Evolutionary conservation across 2,797 vertebrate species (phyloP).

Genomic region (Myotis findleyi): DNA sequence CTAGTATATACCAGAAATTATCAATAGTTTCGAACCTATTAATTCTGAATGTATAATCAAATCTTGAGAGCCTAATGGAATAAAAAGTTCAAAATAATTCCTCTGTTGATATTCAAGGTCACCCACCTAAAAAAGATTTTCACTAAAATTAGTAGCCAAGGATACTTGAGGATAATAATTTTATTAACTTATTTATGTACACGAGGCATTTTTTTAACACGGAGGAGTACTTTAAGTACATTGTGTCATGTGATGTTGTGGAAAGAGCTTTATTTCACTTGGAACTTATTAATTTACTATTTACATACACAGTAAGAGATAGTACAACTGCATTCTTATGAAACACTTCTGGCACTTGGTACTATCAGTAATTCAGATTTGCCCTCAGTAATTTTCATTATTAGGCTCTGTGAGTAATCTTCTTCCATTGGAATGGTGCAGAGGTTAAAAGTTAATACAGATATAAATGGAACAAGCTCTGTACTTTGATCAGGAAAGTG

Average conservation of each 20-base stretch:
- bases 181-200: background rate
- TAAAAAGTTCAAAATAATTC: background rate
- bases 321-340: background rate
- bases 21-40: background rate
- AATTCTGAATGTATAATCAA: background rate
- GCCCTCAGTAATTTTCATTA: slow-evolving; percentile 49
- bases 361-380: slow-evolving; percentile 48
- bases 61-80: background rate
- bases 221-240: background rate
- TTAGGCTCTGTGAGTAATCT: slow-evolving; percentile 64
- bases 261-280: background rate
- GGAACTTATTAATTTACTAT: background rate
- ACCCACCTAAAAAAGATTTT: background rate
- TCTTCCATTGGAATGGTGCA: slow-evolving; percentile 34
- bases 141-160: background rate
- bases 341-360: slow-evolving; percentile 48
- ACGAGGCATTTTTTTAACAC: background rate
- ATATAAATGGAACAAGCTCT: slow-evolving; percentile 69
- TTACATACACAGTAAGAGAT: background rate
- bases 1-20: background rate
- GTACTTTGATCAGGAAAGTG: slow-evolving; percentile 69
- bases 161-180: background rate
- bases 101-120: background rate
- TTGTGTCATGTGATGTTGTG: background rate
- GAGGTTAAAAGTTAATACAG: slow-evolving; percentile 70